Conservation (phyloP, 2,888 invertebrate species). For the Pycnomerus fuliginosus region DNA sequence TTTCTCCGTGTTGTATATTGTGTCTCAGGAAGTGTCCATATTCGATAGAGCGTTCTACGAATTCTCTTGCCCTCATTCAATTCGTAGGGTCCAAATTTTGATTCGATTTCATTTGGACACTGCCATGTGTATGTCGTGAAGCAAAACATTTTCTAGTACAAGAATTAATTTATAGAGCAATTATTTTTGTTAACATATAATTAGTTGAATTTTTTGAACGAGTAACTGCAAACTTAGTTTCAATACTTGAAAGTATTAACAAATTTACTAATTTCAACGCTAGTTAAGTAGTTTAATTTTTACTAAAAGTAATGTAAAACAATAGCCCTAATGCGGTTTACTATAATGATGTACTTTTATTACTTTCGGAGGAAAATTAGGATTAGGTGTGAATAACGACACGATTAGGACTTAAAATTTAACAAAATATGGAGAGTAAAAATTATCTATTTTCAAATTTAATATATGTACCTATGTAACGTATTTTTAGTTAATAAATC, state of each 20-base stretch:
- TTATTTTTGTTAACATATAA: slow-evolving; percentile 18
- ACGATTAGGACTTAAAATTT: slow-evolving; percentile 21
- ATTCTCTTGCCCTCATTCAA: slow-evolving; percentile 21
- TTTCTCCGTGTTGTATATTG: slow-evolving; percentile 30
- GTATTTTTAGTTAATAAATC: slow-evolving; percentile 47
- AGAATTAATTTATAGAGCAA: slow-evolving; percentile 10
- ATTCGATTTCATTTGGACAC: slow-evolving; percentile 21
- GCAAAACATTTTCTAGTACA: slow-evolving; percentile 20
- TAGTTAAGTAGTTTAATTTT: slow-evolving; percentile 23
- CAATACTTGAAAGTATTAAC: slow-evolving; percentile 8
- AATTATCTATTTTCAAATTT: slow-evolving; percentile 45
- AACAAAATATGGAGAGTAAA: slow-evolving; percentile 36
- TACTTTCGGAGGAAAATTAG: slow-evolving; percentile 32
- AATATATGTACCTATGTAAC: slow-evolving; percentile 42
- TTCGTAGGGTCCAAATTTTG: slow-evolving; percentile 19
- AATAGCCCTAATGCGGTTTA: slow-evolving; percentile 24
- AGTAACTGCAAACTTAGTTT: no score
- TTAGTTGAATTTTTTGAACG: slow-evolving; percentile 25
- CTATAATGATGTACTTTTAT: slow-evolving; percentile 41
- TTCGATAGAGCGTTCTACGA: slow-evolving; percentile 33
- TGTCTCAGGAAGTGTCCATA: slow-evolving; percentile 42
- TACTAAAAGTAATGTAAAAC: slow-evolving; percentile 12
- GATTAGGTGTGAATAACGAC: slow-evolving; percentile 35
- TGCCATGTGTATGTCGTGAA: slow-evolving; percentile 17
- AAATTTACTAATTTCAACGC: slow-evolving; percentile 19